These are phyloP conservation scores for Aplochiton taeniatus DNA, from an alignment of 2,797 vertebrate species.

Conservation along the genomic window DNA sequence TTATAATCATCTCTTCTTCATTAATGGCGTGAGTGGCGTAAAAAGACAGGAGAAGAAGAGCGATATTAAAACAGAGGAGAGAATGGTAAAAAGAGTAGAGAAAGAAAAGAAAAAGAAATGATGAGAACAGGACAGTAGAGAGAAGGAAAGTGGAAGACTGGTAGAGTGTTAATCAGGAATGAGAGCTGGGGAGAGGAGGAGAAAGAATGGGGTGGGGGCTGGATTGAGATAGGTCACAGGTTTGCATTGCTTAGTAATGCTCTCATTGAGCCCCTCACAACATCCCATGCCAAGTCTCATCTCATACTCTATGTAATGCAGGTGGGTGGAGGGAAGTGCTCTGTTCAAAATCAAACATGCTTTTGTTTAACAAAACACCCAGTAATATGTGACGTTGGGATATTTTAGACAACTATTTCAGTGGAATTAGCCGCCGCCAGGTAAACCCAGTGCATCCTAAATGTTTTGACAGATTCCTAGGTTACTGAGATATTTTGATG, in stretches of 20 bases:
- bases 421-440: slow-evolving; percentile 54
- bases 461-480: slow-evolving; percentile 77
- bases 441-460: slow-evolving; percentile 64
- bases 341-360: slow-evolving; percentile 68
- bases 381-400: slow-evolving; percentile 56
- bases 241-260: slow-evolving; percentile 63
- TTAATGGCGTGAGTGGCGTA: too few relatives aligned
- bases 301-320: slow-evolving; percentile 64
- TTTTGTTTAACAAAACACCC: slow-evolving; percentile 68
- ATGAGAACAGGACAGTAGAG: not conserved
- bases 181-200: not conserved
- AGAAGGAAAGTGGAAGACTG: slow-evolving; percentile 32
- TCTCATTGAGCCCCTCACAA: slow-evolving; percentile 53
- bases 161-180: too few relatives aligned
- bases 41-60: too few relatives aligned
- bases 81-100: not conserved
- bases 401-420: slow-evolving; percentile 55
- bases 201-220: slow-evolving; percentile 30
- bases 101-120: not conserved
- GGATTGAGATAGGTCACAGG: slow-evolving; percentile 53
- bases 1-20: too few relatives aligned
- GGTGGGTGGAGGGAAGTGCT: slow-evolving; percentile 46
- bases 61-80: too few relatives aligned
- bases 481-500: slow-evolving; percentile 72
- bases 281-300: slow-evolving; percentile 51